These are phyloP conservation scores for Entomobrya proxima DNA, from an alignment of 2,888 invertebrate species.

Conservation along the genomic window DNA sequence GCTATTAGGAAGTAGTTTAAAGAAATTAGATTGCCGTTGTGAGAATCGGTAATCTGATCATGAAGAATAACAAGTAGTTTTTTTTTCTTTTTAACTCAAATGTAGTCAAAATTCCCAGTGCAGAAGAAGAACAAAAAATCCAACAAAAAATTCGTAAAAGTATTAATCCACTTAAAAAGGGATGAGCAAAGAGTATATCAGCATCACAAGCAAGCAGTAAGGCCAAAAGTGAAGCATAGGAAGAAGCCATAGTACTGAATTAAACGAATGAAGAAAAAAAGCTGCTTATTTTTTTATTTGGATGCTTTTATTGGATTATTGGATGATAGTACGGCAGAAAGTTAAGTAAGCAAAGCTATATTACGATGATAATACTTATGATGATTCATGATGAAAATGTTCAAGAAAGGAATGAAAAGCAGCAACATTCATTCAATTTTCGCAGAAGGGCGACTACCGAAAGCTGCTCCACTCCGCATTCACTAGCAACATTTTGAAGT, in stretches of 20 bases:
- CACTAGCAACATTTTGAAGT: too few species aligned
- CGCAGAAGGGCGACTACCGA: neutral
- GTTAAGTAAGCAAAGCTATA: neutral
- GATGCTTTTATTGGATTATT: conserved; percentile 46
- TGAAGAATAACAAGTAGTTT: conserved; percentile 20
- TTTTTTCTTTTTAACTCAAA: neutral
- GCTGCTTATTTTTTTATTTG: neutral
- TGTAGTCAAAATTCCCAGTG: conserved; percentile 40
- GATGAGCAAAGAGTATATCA: neutral
- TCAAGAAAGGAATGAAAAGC: neutral
- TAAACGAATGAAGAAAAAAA: neutral
- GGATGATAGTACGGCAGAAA: conserved; percentile 22
- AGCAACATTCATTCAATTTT: conserved; percentile 27
- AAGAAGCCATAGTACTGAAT: neutral
- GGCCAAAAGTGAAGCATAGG: neutral
- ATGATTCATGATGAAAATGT: neutral
- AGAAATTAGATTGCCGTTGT: conserved; percentile 12
- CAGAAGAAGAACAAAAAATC: neutral
- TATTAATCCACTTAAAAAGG: conserved; percentile 1
- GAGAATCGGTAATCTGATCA: neutral
- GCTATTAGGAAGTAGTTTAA: conserved; percentile 17
- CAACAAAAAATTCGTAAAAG: conserved; percentile 28
- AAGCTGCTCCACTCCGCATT: too few species aligned
- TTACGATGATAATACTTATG: neutral
- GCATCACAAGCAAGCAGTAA: neutral